Base-by-base conservation (phyloP, 2,888 invertebrate species). In the Agrochola macilenta region DNA sequence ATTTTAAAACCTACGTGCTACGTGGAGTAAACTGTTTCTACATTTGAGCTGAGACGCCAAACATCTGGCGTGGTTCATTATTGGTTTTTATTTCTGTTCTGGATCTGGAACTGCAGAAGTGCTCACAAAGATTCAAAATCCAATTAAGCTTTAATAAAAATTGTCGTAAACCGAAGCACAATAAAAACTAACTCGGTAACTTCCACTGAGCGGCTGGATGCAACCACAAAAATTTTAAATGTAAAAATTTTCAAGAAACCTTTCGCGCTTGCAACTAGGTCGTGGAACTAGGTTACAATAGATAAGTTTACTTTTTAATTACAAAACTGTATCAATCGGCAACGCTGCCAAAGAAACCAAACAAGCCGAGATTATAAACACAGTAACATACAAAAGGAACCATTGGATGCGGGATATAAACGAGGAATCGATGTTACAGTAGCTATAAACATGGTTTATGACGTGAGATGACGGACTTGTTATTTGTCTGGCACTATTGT, bases 381-480 rank as follows among this genome's bases (percentile, higher is more conserved):
- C 61, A 76, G 43, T 61, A 71, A 77, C 66, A 77, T 71, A 76
- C 65, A 72, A 76, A 74, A 76, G 39, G n/a, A 79, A 78, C 69
- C 17, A 69, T 68, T 64, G 63, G 52, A 76, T 64, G 68, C 54
- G 66, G 76, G 69, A 73, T 77, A 82, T 78, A 85, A 87, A 80
- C 63, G 79, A 69, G 61, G 52, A 80, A 82, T 81, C 76, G 81
- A 79, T 75, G 77, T 72, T 88, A 84, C 89, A 89, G 87, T 87
- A 91, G 89, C 90, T 86, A 83, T 93, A 94, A 94, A 92, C 90
- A 86, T 76, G 83, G 87, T 94, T 94, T 94, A 94, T 93, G 93
- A 91, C 86, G 90, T 90, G 91, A 89, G 87, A 92, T 92, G 92
- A 92, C 89, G 90, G 87, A 90, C 89, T 91, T 85, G 90, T 90